Conservation (phyloP, 2,888 invertebrate genomes). For the Tridacna crocea region DNA sequence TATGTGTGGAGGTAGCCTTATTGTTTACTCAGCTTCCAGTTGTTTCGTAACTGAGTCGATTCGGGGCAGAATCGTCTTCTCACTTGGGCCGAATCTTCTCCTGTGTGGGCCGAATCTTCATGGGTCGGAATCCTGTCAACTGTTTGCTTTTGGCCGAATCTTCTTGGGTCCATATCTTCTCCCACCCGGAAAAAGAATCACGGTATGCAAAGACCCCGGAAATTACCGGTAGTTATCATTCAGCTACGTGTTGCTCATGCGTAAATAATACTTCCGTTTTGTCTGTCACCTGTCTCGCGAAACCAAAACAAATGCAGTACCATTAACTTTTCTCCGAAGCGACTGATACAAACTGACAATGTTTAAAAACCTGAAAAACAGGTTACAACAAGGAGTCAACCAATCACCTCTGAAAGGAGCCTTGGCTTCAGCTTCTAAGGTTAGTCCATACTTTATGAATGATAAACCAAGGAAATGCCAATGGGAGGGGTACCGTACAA, state of each 20-base stretch:
- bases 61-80: too few relatives aligned
- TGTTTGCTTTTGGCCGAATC: too few relatives aligned
- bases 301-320: not conserved
- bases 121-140: too few relatives aligned
- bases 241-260: slow-evolving; percentile 67
- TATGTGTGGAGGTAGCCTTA: too few relatives aligned
- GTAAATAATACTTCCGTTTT: slow-evolving; percentile 39
- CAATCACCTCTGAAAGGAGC: slow-evolving; percentile 75
- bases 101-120: too few relatives aligned
- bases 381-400: slow-evolving; percentile 77
- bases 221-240: not conserved
- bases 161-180: too few relatives aligned
- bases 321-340: not conserved
- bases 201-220: not conserved
- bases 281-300: slow-evolving; percentile 14
- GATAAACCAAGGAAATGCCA: not conserved
- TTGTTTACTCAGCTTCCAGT: too few relatives aligned
- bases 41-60: too few relatives aligned
- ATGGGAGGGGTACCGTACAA: slow-evolving; percentile 33
- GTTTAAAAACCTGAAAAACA: slow-evolving; percentile 79
- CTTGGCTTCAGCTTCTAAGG: slow-evolving; percentile 69
- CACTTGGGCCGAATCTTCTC: too few relatives aligned
- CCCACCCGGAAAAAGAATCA: too few relatives aligned
- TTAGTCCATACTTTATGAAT: slow-evolving; percentile 20
- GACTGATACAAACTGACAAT: slow-evolving; percentile 42